phyloP scores from a whole-genome alignment of 2,113 vertebrate genomes.

The Progne subis region DNA sequence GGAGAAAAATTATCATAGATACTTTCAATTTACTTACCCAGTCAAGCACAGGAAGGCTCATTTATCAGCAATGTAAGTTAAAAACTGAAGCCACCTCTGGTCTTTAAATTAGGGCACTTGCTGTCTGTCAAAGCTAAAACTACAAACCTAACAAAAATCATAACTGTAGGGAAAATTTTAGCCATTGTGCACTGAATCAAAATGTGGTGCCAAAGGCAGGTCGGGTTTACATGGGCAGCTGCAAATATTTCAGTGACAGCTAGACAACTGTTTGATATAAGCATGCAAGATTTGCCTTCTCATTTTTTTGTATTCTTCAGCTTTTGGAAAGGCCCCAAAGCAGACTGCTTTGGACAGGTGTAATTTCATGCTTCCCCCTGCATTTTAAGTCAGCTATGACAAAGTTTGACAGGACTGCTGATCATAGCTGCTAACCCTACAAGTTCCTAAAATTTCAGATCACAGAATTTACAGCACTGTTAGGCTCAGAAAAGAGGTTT shows the following conservation, averaged over 20 bases:
- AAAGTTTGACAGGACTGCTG: background rate
- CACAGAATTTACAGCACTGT: background rate
- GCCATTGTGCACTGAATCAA: background rate
- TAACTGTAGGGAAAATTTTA: background rate
- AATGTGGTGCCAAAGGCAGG: background rate
- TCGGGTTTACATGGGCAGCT: background rate
- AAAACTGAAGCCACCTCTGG: background rate
- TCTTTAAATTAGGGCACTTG: background rate
- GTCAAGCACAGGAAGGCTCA: background rate
- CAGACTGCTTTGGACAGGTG: accelerated
- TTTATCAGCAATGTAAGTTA: background rate
- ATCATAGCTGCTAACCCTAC: background rate
- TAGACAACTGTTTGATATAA: background rate
- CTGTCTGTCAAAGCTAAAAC: background rate
- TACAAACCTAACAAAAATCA: background rate
- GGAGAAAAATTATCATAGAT: too few species aligned
- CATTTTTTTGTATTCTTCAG: background rate
- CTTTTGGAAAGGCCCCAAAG: background rate
- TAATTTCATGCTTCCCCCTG: background rate
- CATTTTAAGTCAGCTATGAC: background rate
- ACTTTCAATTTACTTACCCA: background rate
- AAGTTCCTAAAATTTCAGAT: background rate
- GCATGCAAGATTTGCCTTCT: background rate
- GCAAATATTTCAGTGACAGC: background rate
- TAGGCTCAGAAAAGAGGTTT: background rate